phyloP scores from a whole-genome alignment of 1,140 invertebrate genomes.

The Bilobella aurantiaca region DNA sequence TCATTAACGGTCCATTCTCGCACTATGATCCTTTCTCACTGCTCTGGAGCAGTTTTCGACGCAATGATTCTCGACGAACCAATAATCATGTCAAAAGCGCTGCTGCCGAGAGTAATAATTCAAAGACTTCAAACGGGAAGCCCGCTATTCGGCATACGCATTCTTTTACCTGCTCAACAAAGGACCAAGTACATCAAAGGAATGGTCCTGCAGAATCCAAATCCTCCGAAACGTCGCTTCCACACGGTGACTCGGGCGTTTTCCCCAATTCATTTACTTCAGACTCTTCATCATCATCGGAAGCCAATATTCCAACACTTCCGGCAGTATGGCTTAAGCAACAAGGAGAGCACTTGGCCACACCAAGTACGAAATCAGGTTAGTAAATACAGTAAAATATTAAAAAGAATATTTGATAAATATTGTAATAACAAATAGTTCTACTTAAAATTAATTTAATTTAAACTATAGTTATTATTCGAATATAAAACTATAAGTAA shows the following conservation, averaged over 20 bases:
- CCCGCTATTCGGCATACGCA: conserved; percentile 34
- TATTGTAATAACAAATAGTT: too few species aligned
- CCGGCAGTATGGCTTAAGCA: conserved; percentile 53
- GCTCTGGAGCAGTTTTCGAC: conserved; percentile 33
- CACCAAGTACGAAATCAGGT: conserved; percentile 54
- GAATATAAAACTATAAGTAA: too few species aligned
- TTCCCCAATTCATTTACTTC: conserved; percentile 29
- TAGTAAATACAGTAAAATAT: too few species aligned
- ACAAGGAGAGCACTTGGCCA: conserved; percentile 45
- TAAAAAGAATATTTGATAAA: too few species aligned
- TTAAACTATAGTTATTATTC: too few species aligned
- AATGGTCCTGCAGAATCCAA: conserved; percentile 3
- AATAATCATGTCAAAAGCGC: background rate
- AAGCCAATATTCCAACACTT: conserved; percentile 45
- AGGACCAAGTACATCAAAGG: conserved; percentile 11
- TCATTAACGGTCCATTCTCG: conserved; percentile 31
- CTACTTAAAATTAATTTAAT: too few species aligned
- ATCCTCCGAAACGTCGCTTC: conserved; percentile 21
- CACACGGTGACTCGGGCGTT: conserved; percentile 31
- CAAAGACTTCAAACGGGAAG: conserved; percentile 28
- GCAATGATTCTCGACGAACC: conserved; percentile 17
- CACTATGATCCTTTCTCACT: conserved; percentile 33
- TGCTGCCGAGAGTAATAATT: conserved; percentile 3
- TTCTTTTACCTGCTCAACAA: conserved; percentile 33
- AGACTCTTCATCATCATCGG: conserved; percentile 34